Percentiles rank a stretch among this genome's conserved stretches.
These are phyloP conservation scores for Acanthurus lineatus DNA, from an alignment of 2,797 vertebrate species.

Conservation along the genomic window DNA sequence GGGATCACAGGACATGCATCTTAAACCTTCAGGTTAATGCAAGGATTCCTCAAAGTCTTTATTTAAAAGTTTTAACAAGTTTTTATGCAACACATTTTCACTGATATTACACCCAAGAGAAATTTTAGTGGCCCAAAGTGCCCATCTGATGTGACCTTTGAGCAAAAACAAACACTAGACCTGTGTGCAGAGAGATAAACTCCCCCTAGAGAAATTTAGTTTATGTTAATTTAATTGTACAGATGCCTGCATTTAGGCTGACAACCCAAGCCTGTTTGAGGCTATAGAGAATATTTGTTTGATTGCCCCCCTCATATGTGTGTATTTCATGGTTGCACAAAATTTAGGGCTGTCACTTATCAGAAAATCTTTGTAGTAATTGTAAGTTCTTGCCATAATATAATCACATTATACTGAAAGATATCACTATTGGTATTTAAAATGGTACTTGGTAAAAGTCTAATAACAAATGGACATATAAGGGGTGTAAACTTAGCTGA, in stretches of 20 bases:
- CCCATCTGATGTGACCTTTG: slow-evolving; percentile 19
- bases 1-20: not conserved
- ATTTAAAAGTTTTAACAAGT: not conserved
- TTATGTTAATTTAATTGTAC: slow-evolving; percentile 17
- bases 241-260: not conserved
- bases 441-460: not conserved
- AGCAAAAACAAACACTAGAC: slow-evolving; percentile 10
- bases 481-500: not conserved
- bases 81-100: slow-evolving; percentile 13
- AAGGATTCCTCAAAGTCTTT: not conserved
- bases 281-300: not conserved
- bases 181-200: not conserved
- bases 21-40: not conserved
- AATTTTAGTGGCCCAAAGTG: slow-evolving; percentile 15
- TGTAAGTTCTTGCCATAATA: not conserved
- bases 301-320: not conserved
- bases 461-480: not conserved
- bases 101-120: slow-evolving; percentile 21
- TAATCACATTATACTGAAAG: not conserved
- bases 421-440: not conserved
- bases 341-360: not conserved
- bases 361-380: not conserved
- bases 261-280: not conserved
- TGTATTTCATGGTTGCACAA: not conserved
- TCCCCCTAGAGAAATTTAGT: slow-evolving; percentile 11